Conservation (phyloP, 2,797 vertebrate genomes). For the Neosalanx taihuensis region DNA sequence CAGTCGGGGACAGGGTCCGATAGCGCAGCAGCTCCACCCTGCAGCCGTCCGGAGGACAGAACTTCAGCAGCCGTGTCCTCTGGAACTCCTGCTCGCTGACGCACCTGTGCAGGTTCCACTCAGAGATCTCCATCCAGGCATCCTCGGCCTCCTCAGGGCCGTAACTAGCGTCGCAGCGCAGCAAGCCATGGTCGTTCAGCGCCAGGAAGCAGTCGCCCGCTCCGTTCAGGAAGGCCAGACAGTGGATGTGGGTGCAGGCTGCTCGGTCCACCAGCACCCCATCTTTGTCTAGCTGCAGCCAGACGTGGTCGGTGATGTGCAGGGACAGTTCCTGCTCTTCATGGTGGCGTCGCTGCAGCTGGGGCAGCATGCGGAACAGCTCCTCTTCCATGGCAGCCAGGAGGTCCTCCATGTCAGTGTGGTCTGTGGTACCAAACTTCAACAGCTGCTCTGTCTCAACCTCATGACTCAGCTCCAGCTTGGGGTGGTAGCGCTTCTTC, state of each 20-base stretch:
- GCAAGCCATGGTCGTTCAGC: constrained; percentile 85
- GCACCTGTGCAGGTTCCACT: constrained; percentile 84
- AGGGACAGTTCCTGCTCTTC: constrained; percentile 91
- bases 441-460: constrained; percentile 88
- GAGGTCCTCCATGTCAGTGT: constrained; percentile 86
- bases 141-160: constrained; percentile 75
- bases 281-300: constrained; percentile 81
- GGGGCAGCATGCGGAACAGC: constrained; percentile 75
- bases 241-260: constrained; percentile 84
- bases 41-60: constrained; percentile 84
- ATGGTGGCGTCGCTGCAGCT: constrained; percentile 76
- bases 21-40: constrained; percentile 92
- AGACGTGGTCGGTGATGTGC: constrained; percentile 90
- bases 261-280: constrained; percentile 77
- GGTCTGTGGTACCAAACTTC: constrained; percentile 88
- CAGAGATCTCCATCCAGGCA: constrained; percentile 82
- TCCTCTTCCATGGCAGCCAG: constrained; percentile 86
- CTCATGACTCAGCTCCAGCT: constrained; percentile 84
- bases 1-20: constrained; percentile 67
- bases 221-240: constrained; percentile 88
- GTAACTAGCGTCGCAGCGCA: constrained; percentile 75
- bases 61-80: constrained; percentile 82
- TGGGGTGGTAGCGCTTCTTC: constrained; percentile 88
- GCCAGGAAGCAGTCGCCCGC: constrained; percentile 86
- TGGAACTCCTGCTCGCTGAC: constrained; percentile 81